Conservation (phyloP, 2,113 vertebrate genomes). For the Diadophis punctatus region DNA sequence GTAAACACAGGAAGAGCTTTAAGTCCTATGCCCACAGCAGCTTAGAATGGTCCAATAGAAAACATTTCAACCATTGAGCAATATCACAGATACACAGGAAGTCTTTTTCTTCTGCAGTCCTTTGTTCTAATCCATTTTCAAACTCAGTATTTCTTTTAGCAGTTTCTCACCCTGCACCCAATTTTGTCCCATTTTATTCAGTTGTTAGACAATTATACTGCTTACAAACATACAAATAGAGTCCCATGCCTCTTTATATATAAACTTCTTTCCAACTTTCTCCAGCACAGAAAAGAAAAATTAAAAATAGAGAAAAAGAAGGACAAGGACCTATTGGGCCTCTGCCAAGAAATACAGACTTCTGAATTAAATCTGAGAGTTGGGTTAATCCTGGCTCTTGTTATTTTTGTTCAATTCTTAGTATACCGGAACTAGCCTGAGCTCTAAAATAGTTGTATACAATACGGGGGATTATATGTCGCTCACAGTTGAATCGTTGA, state of each 20-base stretch:
- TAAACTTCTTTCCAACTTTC: not conserved
- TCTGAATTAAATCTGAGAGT: not conserved
- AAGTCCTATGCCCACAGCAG: not conserved
- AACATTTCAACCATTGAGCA: not conserved
- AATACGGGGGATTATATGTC: not conserved
- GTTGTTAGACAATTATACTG: not conserved
- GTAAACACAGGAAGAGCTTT: not conserved
- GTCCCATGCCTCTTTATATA: not conserved
- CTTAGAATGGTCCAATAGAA: not conserved
- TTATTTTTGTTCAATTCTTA: not conserved
- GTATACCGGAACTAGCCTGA: not conserved
- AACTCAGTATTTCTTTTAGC: not conserved
- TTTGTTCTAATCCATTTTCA: not conserved
- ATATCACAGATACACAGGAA: not conserved
- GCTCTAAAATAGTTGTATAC: not conserved
- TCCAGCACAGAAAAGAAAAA: not conserved
- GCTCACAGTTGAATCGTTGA: not conserved
- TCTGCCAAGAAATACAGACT: accelerated
- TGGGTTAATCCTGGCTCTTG: not conserved
- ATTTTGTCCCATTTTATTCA: not conserved
- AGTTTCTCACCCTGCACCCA: not conserved
- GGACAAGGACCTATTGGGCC: accelerated
- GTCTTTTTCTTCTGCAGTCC: not conserved
- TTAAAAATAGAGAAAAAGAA: not conserved
- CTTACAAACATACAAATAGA: not conserved